These are phyloP conservation scores for Camponotus floridanus DNA, from an alignment of 1,140 invertebrate species.

Conservation along the genomic window DNA sequence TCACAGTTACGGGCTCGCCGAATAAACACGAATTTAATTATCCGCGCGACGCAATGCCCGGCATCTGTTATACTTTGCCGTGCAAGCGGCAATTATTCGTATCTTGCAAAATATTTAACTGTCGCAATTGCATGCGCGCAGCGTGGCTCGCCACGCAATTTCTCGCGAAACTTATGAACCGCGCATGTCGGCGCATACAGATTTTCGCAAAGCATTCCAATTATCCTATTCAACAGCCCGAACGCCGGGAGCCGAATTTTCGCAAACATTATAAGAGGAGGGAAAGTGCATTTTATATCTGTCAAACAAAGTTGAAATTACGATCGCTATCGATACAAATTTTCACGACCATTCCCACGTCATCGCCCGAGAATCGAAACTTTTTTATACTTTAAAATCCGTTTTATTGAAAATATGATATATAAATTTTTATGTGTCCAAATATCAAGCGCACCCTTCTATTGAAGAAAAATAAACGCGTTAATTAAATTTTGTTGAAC, in stretches of 20 bases:
- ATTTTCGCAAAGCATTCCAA: constrained; percentile 63
- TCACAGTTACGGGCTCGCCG: not conserved
- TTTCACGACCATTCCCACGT: not conserved
- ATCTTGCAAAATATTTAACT: constrained; percentile 59
- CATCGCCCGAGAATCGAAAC: not conserved
- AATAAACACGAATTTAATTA: constrained; percentile 51
- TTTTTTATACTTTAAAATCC: not conserved
- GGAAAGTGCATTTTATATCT: not conserved
- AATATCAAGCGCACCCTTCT: not conserved
- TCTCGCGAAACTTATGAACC: constrained; percentile 52
- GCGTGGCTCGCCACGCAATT: constrained; percentile 3
- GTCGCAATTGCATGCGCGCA: constrained; percentile 9
- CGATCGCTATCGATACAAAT: constrained; percentile 33
- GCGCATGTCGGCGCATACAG: constrained; percentile 64
- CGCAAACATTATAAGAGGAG: constrained; percentile 8
- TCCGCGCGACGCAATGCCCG: not conserved
- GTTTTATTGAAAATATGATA: constrained; percentile 1
- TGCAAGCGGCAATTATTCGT: constrained; percentile 26
- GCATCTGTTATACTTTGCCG: not conserved
- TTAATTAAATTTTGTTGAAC: not conserved
- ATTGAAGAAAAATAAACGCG: not conserved
- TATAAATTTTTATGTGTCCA: constrained; percentile 2
- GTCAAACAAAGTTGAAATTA: not conserved
- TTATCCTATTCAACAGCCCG: constrained; percentile 52
- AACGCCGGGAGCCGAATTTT: constrained; percentile 39